These are phyloP conservation scores for Siphamia tubifer DNA, from an alignment of 2,113 vertebrate species.

Conservation along the genomic window DNA sequence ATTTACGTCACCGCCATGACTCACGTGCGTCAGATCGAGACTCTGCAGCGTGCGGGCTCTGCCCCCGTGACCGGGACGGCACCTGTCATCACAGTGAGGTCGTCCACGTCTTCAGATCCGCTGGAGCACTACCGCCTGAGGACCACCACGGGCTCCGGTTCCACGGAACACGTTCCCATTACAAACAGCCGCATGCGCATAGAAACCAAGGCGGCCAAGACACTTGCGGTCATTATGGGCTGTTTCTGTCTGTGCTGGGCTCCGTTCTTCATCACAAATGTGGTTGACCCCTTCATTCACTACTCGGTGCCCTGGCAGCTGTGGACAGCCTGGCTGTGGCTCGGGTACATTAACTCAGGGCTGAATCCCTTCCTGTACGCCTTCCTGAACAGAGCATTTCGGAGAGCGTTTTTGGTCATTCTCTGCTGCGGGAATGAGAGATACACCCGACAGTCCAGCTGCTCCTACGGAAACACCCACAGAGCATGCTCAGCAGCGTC, in stretches of 20 bases:
- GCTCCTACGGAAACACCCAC: constrained; percentile 56
- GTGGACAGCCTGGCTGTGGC: constrained; percentile 84
- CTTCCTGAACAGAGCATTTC: constrained; percentile 83
- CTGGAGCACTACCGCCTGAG: constrained; percentile 43
- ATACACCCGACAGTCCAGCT: constrained; percentile 71
- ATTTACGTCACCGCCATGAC: constrained; percentile 83
- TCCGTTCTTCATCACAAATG: constrained; percentile 82
- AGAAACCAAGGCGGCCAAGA: constrained; percentile 84
- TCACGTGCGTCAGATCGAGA: constrained; percentile 81
- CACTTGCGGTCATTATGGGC: constrained; percentile 82
- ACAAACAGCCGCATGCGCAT: constrained; percentile 77
- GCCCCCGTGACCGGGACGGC: constrained; percentile 47
- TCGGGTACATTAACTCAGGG: constrained; percentile 84
- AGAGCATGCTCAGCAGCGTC: constrained; percentile 68
- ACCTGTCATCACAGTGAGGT: constrained; percentile 22
- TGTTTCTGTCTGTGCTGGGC: constrained; percentile 85
- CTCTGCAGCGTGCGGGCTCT: constrained; percentile 78
- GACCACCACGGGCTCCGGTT: constrained; percentile 35
- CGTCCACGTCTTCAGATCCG: constrained; percentile 62
- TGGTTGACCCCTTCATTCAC: constrained; percentile 83
- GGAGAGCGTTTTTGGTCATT: constrained; percentile 81
- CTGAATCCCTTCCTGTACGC: constrained; percentile 84
- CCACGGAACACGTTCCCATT: constrained; percentile 43
- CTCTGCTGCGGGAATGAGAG: constrained; percentile 80
- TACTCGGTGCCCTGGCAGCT: constrained; percentile 83